Base-by-base conservation (phyloP, 1,140 invertebrate species). In the Adelges cooleyi region DNA sequence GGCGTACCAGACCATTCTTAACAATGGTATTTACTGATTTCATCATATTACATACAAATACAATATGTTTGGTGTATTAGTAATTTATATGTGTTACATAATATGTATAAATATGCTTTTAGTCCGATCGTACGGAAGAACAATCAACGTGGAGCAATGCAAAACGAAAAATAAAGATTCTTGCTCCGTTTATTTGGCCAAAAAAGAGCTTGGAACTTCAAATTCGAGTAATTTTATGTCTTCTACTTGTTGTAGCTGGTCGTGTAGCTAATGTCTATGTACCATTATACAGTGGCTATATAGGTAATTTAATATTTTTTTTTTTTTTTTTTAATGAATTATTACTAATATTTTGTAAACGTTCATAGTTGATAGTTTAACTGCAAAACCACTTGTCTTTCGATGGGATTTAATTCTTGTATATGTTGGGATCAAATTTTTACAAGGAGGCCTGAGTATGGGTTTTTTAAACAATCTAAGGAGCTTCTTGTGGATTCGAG, bases 111-210 rank as follows among this genome's bases (percentile, higher is more conserved):
- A n/a, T n/a, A n/a, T n/a, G n/a, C n/a, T 66, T 56, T 38, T 51
- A 66, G 65, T 56, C 29, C 33, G 53, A 67, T 40, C 53, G 9
- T 46, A 22, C 27, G 8, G 66, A 67, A 52, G 42, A 50, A 71
- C 74, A 76, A 53, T 89, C 89, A n/a, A 85, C 89, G 48, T 92
- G 89, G 81, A 77, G 77, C 49, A 89, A 89, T 76, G 78, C 81
- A 1, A 86, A 83, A 77, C 80, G 82, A 69, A 95, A 95, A 75
- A 74, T 92, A 8, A 83, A 82, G 71, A 84, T 80, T 0, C 81
- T 98, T 22, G 74, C 85, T 50, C 93, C 93, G 2, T 97, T 94
- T 76, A 77, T 97, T n/a, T 98, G 95, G 95, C 95, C 95, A 0
- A 87, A 84, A 68, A 92, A 87, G 67, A 84, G 84, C 73, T 51